Evolutionary conservation across 2,797 vertebrate genomes (phyloP).

Genomic region (Pipistrellus kuhlii): DNA sequence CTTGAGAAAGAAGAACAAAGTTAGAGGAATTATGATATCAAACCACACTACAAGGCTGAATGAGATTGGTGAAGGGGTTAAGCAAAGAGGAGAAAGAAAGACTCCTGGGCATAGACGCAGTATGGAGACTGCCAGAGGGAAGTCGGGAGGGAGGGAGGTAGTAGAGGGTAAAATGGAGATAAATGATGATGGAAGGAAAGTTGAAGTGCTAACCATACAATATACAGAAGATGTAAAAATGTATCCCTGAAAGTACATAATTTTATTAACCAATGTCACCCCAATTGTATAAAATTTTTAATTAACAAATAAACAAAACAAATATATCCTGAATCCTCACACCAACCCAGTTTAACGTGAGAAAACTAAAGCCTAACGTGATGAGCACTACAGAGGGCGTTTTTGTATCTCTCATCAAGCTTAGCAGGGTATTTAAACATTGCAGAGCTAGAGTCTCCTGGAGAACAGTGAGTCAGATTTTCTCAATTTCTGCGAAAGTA

Average conservation of each 20-base stretch:
- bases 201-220: background rate
- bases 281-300: background rate
- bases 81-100: background rate
- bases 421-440: background rate
- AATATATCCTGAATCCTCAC: background rate
- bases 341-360: background rate
- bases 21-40: background rate
- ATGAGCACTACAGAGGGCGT: background rate
- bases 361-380: background rate
- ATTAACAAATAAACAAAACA: background rate
- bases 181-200: background rate
- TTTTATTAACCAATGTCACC: background rate
- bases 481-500: constrained; percentile 1
- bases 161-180: background rate
- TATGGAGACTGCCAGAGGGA: background rate
- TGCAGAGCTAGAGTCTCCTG: background rate
- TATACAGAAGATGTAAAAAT: background rate
- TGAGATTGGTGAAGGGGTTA: background rate
- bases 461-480: background rate
- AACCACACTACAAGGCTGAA: background rate
- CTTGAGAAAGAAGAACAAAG: background rate
- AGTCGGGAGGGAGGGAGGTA: background rate
- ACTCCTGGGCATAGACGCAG: background rate
- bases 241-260: background rate
- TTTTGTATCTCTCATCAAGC: background rate